Conservation (phyloP, 30 jellyfish, hydroid and myxozoan species). For the Rhopilema esculentum region DNA sequence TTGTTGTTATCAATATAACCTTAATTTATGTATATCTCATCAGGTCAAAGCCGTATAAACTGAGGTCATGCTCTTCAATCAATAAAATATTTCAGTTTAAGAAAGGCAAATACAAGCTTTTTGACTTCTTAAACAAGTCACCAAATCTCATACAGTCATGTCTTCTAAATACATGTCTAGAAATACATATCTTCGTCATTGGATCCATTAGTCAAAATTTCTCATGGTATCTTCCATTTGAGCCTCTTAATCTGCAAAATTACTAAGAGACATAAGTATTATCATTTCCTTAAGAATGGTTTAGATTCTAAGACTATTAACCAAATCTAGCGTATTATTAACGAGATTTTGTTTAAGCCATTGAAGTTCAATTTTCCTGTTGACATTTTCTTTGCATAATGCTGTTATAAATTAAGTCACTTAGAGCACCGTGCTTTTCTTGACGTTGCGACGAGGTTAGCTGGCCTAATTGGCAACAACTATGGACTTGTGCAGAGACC, state of each 20-base stretch:
- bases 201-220: neutral
- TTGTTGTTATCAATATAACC: no score
- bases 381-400: neutral
- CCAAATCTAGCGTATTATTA: neutral
- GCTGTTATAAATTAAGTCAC: neutral
- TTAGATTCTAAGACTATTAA: neutral
- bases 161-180: neutral
- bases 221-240: neutral
- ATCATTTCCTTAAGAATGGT: neutral
- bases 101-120: no score
- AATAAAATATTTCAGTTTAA: no score
- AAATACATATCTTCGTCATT: neutral
- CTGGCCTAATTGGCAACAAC: neutral
- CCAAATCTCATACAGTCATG: no score
- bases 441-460: neutral
- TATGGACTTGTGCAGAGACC: neutral
- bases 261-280: neutral
- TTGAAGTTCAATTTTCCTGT: neutral
- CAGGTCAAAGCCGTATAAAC: no score
- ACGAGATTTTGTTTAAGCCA: neutral
- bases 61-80: no score
- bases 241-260: neutral
- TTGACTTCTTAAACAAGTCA: no score
- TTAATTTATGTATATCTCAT: no score
- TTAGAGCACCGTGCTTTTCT: neutral